Percentiles rank a stretch among this genome's conserved stretches.
These are phyloP conservation scores for Gryllus longicercus DNA, from an alignment of 2,888 invertebrate species.

Conservation along the genomic window DNA sequence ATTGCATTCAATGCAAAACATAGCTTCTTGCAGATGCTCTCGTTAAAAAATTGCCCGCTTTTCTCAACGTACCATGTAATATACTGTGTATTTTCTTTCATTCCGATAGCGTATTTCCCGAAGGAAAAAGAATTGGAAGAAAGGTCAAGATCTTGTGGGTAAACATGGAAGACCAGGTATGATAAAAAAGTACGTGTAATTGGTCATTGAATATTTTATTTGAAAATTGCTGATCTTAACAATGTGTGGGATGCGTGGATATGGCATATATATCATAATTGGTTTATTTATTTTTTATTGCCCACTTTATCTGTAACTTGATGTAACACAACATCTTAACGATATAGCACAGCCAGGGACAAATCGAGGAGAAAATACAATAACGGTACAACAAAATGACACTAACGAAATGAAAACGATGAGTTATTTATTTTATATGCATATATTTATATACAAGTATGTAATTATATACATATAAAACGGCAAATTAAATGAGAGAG, in stretches of 20 bases:
- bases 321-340: slow-evolving; percentile 32
- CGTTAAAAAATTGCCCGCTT: too few relatives aligned
- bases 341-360: slow-evolving; percentile 35
- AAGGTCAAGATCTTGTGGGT: too few relatives aligned
- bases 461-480: slow-evolving; percentile 25
- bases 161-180: neutral
- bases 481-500: neutral
- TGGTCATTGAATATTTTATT: slow-evolving; percentile 37
- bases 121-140: too few relatives aligned
- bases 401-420: neutral
- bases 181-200: slow-evolving; percentile 19
- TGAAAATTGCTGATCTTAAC: slow-evolving; percentile 36
- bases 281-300: slow-evolving; percentile 32
- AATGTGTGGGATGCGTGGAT: slow-evolving; percentile 36
- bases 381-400: neutral
- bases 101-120: too few relatives aligned
- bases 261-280: slow-evolving; percentile 31
- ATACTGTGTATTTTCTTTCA: too few relatives aligned
- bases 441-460: slow-evolving; percentile 20
- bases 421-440: slow-evolving; percentile 22
- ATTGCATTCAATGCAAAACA: too few relatives aligned
- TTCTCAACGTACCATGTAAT: too few relatives aligned
- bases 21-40: too few relatives aligned
- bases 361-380: slow-evolving; percentile 22
- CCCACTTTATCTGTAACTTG: slow-evolving; percentile 29